phyloP scores from a whole-genome alignment of 2,113 vertebrate species.

The Rafetus swinhoei region DNA sequence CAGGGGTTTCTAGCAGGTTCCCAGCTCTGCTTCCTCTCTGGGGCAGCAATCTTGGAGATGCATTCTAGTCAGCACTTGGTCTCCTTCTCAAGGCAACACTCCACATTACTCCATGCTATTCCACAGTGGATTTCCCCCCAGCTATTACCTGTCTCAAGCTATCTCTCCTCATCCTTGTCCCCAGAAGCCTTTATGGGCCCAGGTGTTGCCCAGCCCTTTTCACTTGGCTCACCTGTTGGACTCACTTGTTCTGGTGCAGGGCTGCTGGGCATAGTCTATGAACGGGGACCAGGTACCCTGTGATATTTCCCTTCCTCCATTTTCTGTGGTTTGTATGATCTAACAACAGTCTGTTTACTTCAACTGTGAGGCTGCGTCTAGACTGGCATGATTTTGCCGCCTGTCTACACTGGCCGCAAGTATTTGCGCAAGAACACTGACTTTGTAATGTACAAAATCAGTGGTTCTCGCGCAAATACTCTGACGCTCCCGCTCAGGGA shows the following conservation, averaged over 20 bases:
- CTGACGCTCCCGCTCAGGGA: too few species aligned
- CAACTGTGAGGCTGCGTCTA: too few species aligned
- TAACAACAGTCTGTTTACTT: not conserved
- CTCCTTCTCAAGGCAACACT: not conserved
- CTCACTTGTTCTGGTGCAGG: not conserved
- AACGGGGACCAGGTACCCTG: not conserved
- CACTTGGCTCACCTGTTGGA: not conserved
- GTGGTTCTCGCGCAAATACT: too few species aligned
- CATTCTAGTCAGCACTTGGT: not conserved
- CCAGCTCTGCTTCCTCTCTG: not conserved
- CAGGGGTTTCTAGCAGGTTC: not conserved
- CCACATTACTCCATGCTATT: too few species aligned
- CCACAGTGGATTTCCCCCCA: too few species aligned
- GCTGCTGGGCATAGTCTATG: not conserved
- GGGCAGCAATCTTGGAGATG: not conserved
- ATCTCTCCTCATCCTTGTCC: not conserved
- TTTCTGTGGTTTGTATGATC: not conserved
- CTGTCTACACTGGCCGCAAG: too few species aligned
- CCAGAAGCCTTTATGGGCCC: not conserved
- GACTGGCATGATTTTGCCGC: too few species aligned
- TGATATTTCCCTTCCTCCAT: not conserved
- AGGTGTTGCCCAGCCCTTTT: not conserved
- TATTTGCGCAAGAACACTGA: too few species aligned
- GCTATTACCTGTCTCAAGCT: not conserved
- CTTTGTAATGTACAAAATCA: too few species aligned